Base-by-base conservation (phyloP, 2,113 vertebrate species). In the Aspiorhynchus laticeps region DNA sequence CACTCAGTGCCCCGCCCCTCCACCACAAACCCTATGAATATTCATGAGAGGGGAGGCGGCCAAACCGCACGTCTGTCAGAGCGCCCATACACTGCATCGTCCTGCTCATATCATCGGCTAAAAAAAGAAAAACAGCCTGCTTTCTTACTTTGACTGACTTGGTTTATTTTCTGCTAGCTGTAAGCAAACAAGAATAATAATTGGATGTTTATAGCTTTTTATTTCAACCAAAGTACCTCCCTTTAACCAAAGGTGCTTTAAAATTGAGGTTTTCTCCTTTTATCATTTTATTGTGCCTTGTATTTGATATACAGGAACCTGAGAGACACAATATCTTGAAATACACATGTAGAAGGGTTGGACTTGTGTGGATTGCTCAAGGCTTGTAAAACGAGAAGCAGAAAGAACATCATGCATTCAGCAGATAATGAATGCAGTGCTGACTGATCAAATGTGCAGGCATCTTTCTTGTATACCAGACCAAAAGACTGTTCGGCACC, bases 221-320 rank as follows among this genome's bases (percentile, higher is more conserved):
- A 89, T 88, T 94, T 92, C 91, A 94, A 95, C 94, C 94, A 94
- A 94, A 93, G 94, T 95, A 95, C 95, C 95, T 95, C 95, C 93
- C 91, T 91, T 92, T 59, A 95, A 95, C 94, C 95, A 96, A 95
- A 96, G 95, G 95, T 96, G 95, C 95, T 96, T 96, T 95, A 95
- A 93, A 93, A 93, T 90, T 90, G 93, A 93, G 92, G 92, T 93
- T 94, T 88, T 88, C 91, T 92, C 94, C 93, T 94, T 87, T 93
- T 94, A 92, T 95, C 83, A 90, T 93, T 95, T 95, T 74, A 74
- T 91, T 91, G 95, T 96, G 95, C 95, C 95, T 96, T 96, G 93
- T 94, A 91, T 94, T 91, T 93, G 91, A 95, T 91, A 91, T 90
- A 92, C 93, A 93, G 94, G 93, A 93, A 93, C 89, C 91, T 84